A percentile compares a stretch with the other conserved stretches of the same genome.
Conservation (phyloP, 2,888 invertebrate species). For the Parochlus steinenii region DNA sequence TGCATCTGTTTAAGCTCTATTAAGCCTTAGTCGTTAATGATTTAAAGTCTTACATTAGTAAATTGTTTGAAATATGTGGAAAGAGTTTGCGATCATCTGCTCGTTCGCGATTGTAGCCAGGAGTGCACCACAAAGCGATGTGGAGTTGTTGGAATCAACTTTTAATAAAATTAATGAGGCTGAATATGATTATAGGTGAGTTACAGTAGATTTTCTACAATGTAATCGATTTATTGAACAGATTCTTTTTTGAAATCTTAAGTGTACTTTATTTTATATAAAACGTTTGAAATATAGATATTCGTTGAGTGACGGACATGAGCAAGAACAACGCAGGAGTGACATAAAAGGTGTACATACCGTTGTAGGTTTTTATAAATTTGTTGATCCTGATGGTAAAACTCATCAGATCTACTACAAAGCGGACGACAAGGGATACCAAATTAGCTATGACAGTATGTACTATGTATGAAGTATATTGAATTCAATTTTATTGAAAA, state of each 20-base stretch:
- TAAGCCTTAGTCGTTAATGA: too few relatives aligned
- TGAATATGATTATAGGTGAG: slow-evolving; percentile 10
- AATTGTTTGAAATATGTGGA: slow-evolving; percentile 4
- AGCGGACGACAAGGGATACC: slow-evolving; percentile 10
- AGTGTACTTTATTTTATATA: neutral
- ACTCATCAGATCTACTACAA: slow-evolving; percentile 8
- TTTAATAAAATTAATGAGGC: slow-evolving; percentile 8
- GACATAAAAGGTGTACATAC: slow-evolving; percentile 2
- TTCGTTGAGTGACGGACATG: slow-evolving; percentile 7
- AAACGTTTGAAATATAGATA: neutral
- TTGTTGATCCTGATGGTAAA: slow-evolving; percentile 9
- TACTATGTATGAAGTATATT: neutral
- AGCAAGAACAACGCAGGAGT: slow-evolving; percentile 2
- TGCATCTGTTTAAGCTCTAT: too few relatives aligned
- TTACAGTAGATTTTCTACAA: neutral
- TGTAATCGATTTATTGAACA: neutral
- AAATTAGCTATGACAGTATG: slow-evolving; percentile 10
- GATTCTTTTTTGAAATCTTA: neutral
- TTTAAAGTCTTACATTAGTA: too few relatives aligned
- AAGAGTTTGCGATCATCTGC: neutral
- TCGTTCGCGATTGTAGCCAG: slow-evolving; percentile 3
- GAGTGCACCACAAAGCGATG: slow-evolving; percentile 10
- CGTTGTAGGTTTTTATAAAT: slow-evolving; percentile 10
- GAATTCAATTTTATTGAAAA: neutral
- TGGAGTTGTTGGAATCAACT: slow-evolving; percentile 3